Percentiles rank a stretch among this genome's conserved stretches.
Conservation (phyloP, 2,113 vertebrate species). For the Centropus unirufus region DNA sequence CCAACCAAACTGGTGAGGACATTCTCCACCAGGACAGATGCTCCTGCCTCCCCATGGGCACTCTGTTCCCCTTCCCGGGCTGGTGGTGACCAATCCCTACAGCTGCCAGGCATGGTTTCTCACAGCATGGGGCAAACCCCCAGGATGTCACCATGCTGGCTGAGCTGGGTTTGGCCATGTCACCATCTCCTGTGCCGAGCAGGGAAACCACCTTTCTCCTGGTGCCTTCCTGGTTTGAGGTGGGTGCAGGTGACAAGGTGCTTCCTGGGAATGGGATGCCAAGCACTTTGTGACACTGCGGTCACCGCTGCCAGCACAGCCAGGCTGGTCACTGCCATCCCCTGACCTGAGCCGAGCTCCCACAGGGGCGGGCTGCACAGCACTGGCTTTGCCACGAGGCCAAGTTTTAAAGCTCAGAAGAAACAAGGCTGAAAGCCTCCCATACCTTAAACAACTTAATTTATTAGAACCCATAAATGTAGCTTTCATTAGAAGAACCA, state of each 20-base stretch:
- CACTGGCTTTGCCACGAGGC: no score
- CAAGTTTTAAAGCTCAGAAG: neutral
- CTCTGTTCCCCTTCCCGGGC: neutral
- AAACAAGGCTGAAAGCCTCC: neutral
- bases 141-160: accelerated
- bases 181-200: neutral
- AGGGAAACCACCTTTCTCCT: no score
- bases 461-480: slow-evolving; percentile 76
- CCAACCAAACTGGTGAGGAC: neutral
- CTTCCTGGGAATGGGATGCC: no score
- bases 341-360: no score
- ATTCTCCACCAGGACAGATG: no score
- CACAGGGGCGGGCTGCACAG: no score
- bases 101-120: accelerated
- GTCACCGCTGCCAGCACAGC: no score
- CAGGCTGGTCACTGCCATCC: neutral
- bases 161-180: neutral
- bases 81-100: neutral
- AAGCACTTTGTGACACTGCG: accelerated
- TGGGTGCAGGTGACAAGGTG: accelerated
- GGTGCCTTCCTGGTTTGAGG: no score
- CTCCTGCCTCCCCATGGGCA: accelerated
- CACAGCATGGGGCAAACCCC: neutral
- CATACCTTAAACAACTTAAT: slow-evolving; percentile 63
- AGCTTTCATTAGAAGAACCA: slow-evolving; percentile 68